phyloP scores from a whole-genome alignment of 1,140 invertebrate species.

The Gonioctena quinquepunctata region DNA sequence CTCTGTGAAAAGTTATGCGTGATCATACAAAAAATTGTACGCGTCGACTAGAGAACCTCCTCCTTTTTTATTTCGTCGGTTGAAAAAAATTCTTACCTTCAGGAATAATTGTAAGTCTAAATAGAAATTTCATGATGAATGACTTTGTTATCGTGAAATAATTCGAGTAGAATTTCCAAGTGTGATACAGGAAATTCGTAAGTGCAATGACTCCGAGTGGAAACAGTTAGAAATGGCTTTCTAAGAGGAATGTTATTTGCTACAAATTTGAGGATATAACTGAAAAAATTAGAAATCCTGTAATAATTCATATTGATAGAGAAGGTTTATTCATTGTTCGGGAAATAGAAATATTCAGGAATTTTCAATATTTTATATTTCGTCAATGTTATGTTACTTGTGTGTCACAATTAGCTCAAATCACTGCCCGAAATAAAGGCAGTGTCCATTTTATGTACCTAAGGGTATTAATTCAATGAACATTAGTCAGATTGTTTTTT shows the following conservation, averaged over 20 bases:
- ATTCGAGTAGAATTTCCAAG: background rate
- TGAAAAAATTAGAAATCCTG: background rate
- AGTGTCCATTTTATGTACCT: background rate
- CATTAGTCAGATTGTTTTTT: too few relatives aligned
- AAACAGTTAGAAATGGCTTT: background rate
- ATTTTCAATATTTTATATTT: background rate
- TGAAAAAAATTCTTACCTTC: background rate
- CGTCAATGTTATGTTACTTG: too few relatives aligned
- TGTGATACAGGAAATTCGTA: background rate
- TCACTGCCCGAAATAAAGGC: too few relatives aligned
- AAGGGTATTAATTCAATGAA: background rate
- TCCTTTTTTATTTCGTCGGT: too few relatives aligned
- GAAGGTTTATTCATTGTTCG: background rate
- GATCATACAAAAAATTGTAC: too few relatives aligned
- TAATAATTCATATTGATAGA: background rate
- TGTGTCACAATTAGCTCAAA: too few relatives aligned
- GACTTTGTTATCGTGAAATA: conserved; percentile 2
- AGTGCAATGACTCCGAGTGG: background rate
- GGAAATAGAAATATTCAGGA: background rate
- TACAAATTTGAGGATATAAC: background rate
- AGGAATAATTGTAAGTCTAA: background rate
- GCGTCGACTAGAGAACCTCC: too few relatives aligned
- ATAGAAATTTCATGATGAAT: background rate
- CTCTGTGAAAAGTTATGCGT: too few relatives aligned
- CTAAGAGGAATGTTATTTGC: background rate